These are phyloP conservation scores for Gymnogyps californianus DNA, from an alignment of 2,113 vertebrate species.

Conservation along the genomic window DNA sequence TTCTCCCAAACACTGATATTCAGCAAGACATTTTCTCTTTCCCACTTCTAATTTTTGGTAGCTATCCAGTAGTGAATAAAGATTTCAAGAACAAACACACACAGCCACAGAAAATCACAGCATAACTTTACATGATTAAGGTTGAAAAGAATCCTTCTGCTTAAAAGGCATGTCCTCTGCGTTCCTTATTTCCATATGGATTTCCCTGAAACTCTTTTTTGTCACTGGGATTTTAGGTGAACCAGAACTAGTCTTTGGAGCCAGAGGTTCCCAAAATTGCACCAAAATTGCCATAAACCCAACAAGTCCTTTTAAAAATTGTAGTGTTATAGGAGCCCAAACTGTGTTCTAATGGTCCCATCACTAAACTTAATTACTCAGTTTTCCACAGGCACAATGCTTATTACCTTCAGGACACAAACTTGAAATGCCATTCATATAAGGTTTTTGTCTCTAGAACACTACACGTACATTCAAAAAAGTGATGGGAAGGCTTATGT, in stretches of 20 bases:
- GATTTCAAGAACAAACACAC: background rate
- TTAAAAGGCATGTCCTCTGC: background rate
- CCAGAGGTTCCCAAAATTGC: background rate
- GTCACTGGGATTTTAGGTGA: background rate
- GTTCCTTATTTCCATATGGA: background rate
- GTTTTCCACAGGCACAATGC: background rate
- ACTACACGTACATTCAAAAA: background rate
- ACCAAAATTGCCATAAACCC: background rate
- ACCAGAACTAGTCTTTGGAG: background rate
- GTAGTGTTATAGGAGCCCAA: background rate
- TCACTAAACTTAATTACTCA: background rate
- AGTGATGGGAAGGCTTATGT: background rate
- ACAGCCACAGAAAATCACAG: background rate
- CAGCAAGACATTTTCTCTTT: background rate
- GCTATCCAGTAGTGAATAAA: background rate
- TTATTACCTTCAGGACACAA: background rate
- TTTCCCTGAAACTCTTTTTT: background rate
- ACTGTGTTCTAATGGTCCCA: background rate
- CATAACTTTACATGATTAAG: background rate
- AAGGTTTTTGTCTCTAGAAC: background rate
- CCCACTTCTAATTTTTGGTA: background rate
- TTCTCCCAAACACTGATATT: background rate
- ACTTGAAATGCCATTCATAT: background rate
- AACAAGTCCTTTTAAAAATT: background rate
- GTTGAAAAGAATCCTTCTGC: background rate